These are phyloP conservation scores for Varanus komodoensis DNA, from an alignment of 2,113 vertebrate species.

Conservation along the genomic window DNA sequence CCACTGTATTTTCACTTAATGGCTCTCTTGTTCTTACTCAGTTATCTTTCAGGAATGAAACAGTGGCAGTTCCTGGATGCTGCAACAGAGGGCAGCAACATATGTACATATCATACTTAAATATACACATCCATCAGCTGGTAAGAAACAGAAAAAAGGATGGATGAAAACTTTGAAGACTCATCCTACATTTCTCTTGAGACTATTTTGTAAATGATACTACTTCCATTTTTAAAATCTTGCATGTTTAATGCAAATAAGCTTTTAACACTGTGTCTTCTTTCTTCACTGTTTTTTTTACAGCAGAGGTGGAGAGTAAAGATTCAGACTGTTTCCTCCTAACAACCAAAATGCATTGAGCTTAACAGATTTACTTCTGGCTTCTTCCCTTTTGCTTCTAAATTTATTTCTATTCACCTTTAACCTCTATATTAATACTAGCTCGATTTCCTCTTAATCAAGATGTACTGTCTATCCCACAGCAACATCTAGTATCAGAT, in stretches of 20 bases:
- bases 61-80: not conserved
- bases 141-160: not conserved
- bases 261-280: too few relatives aligned
- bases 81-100: slow-evolving; percentile 69
- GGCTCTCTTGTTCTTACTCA: not conserved
- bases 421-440: not conserved
- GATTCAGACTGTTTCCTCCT: too few relatives aligned
- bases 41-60: not conserved
- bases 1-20: not conserved
- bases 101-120: not conserved
- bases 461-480: not conserved
- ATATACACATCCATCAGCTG: not conserved
- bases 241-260: too few relatives aligned
- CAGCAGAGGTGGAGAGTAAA: too few relatives aligned
- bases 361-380: too few relatives aligned
- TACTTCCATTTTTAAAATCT: too few relatives aligned
- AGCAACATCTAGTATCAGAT: not conserved
- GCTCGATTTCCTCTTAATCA: not conserved
- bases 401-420: too few relatives aligned
- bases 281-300: too few relatives aligned
- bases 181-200: not conserved
- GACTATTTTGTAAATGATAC: not conserved
- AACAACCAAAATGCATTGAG: too few relatives aligned
- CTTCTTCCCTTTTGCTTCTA: too few relatives aligned
- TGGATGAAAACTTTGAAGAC: not conserved